Conservation (phyloP, 2,113 vertebrate genomes). For the Picathartes gymnocephalus region DNA sequence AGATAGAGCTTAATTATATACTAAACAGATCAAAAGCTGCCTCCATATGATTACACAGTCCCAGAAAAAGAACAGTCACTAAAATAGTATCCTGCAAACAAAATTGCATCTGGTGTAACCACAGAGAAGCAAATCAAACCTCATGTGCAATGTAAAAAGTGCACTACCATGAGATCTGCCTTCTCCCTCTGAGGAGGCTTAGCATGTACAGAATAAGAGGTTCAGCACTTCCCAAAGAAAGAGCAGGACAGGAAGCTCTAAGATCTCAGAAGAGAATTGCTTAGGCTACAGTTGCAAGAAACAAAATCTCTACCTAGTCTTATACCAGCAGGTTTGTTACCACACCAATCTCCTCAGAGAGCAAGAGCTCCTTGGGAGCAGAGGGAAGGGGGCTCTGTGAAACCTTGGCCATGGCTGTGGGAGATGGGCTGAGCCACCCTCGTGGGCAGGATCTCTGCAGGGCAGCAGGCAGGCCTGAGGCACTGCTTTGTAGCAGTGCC, state of each 20-base stretch:
- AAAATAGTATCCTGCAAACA: constrained; percentile 42
- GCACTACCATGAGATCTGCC: background rate
- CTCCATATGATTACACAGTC: constrained; percentile 3
- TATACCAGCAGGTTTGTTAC: background rate
- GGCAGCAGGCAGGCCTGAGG: background rate
- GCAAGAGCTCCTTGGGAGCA: background rate
- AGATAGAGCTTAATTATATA: constrained; percentile 21
- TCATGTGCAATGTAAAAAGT: background rate
- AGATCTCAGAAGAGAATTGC: background rate
- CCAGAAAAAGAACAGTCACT: constrained; percentile 24
- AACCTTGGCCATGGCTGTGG: background rate
- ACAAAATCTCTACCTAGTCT: background rate
- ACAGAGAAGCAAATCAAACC: background rate
- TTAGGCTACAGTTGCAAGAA: background rate
- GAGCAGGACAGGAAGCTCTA: background rate
- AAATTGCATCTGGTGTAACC: constrained; percentile 2
- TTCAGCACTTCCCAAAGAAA: background rate
- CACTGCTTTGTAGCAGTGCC: background rate
- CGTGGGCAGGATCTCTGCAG: background rate
- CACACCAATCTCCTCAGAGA: background rate
- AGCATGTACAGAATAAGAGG: background rate
- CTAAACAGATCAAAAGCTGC: constrained; percentile 19
- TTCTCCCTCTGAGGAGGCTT: background rate
- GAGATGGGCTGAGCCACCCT: background rate
- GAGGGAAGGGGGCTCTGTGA: background rate